Percentiles rank a stretch among this genome's conserved stretches.
These are phyloP conservation scores for Trogon surrucura DNA, from an alignment of 2,113 vertebrate species.

Conservation along the genomic window DNA sequence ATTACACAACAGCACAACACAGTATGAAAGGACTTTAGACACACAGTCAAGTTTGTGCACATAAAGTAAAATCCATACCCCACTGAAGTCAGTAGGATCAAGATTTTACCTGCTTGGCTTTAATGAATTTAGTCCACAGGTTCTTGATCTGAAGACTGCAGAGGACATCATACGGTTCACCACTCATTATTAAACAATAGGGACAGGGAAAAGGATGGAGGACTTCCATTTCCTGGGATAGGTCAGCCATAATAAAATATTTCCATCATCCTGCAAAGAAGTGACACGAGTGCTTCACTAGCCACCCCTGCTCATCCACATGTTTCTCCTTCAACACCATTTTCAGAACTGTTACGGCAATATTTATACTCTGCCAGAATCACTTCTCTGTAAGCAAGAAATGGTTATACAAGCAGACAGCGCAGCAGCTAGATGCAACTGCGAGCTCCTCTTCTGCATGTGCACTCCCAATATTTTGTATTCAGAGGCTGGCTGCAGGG, in stretches of 20 bases:
- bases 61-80: neutral
- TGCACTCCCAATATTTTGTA: neutral
- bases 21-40: neutral
- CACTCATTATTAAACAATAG: neutral
- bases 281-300: constrained; percentile 20
- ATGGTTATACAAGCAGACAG: neutral
- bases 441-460: neutral
- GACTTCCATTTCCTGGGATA: neutral
- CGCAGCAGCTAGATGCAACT: neutral
- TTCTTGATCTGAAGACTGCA: neutral
- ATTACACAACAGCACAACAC: constrained; percentile 12
- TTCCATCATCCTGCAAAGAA: neutral
- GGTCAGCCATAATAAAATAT: constrained; percentile 38
- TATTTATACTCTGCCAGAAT: neutral
- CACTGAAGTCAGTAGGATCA: neutral
- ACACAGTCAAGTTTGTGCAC: neutral
- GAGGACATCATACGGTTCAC: neutral
- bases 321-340: constrained; percentile 24
- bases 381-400: constrained; percentile 14
- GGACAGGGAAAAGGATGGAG: neutral
- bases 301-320: constrained; percentile 39
- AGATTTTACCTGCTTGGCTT: neutral
- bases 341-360: neutral
- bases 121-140: neutral
- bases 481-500: neutral